Base-by-base conservation (phyloP, 1,140 invertebrate species). In the Nasonia longicornis region DNA sequence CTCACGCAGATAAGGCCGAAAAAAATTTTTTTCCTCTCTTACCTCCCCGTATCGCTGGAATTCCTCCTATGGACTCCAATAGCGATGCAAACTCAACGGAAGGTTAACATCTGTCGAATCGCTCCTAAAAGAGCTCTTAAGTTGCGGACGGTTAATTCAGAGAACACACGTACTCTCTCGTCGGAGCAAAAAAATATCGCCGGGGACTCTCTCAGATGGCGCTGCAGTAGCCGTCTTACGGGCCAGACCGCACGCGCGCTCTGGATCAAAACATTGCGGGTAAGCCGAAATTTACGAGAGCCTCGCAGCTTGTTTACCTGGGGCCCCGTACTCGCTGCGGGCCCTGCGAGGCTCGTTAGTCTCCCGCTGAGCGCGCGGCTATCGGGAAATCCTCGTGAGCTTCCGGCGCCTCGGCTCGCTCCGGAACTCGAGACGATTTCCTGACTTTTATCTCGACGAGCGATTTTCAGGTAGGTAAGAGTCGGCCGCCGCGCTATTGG, bases 261-360 rank as follows among this genome's bases (percentile, higher is more conserved):
- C 70, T 63, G 67, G 80, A 86, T 86, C 82, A 87, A 88, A 89
- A 89, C 83, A 88, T 86, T 86, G 83, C 83, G 83, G 84, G 84
- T 84, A 52, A n/a, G 20, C 67, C 77, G 69, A 71, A 82, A 88
- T 89, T 89, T 88, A 87, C 85, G 71, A 84, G 6, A 26, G 35
- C 66, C 64, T 26, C 1, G 26, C 38, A 26, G 1, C 67, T 74
- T 78, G 31, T 66, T 79, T 86, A 86, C 86, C 87, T 87, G 85
- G 31, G 69, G 69, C 26, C 29, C 66, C 69, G 38, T 69, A 73
- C 76, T 3, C 31, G 0, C 31, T 35, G 76, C 48, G 79, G 69
- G 69, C 22, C 48, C 20, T 7, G 52, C 38, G 29, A 71, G 69
- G 31, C 64, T 81, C 79, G 79, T 76, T 81, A 76, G 58, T 73